These are phyloP conservation scores for Calliopsis andreniformis DNA, from an alignment of 1,140 invertebrate species.

Conservation along the genomic window DNA sequence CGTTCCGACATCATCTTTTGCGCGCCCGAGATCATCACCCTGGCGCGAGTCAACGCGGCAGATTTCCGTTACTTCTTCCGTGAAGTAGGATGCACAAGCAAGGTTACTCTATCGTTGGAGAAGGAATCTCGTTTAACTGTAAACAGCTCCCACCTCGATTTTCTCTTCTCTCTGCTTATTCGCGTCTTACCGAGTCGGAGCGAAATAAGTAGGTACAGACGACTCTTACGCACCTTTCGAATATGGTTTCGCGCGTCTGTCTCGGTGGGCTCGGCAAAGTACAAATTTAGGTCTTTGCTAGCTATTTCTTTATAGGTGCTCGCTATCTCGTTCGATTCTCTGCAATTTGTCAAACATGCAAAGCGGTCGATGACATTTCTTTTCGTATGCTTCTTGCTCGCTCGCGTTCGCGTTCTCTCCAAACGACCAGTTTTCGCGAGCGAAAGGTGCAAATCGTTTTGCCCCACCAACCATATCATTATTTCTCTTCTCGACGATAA, in stretches of 20 bases:
- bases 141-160: constrained; percentile 32
- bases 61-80: not conserved
- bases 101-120: constrained; percentile 6
- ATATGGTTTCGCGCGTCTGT: too few relatives aligned
- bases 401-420: not conserved
- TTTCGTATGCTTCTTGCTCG: too few relatives aligned
- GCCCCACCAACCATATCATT: not conserved
- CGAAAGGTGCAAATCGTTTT: constrained; percentile 10
- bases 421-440: constrained; percentile 1
- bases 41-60: not conserved
- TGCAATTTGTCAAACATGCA: too few relatives aligned
- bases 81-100: constrained; percentile 7
- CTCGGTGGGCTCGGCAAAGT: too few relatives aligned
- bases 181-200: not conserved
- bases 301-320: too few relatives aligned
- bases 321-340: not conserved
- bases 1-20: too few relatives aligned
- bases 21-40: not conserved
- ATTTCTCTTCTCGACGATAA: too few relatives aligned
- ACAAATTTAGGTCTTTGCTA: too few relatives aligned
- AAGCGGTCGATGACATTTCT: not conserved
- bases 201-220: not conserved
- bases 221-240: too few relatives aligned
- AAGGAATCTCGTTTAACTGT: constrained; percentile 44
- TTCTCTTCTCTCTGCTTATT: not conserved